Base-by-base conservation (phyloP, 2,888 invertebrate genomes). In the Lasiommata megera region DNA sequence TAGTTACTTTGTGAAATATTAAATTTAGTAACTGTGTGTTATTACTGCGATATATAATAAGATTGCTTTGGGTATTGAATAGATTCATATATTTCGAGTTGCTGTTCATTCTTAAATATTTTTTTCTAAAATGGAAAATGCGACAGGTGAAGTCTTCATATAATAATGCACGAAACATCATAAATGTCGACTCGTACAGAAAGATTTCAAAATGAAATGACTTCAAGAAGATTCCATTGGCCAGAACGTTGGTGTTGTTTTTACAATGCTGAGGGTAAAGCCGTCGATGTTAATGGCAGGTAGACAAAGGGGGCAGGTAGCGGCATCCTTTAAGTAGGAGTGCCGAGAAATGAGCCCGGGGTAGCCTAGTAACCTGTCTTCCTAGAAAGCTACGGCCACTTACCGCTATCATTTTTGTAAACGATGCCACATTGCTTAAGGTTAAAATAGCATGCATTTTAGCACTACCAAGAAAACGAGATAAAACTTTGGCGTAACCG, bases 361-460 rank as follows among this genome's bases (percentile, higher is more conserved):
- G 70, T 71, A 75, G 69, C 76, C 77, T 73, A 70, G 73, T 78
- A 71, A 73, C 74, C 73, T 65, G 69, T 63, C 69, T 82, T 82
- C 81, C 72, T 67, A 80, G 82, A 84, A 82, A 70, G 62, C 68
- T 65, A 54, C 64, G 66, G 54, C 68, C 67, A 62, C 58, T 65
- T 62, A 65, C 66, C 61, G 54, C 57, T 54, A 63, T 64, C 60
- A 63, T 54, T 58, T 60, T 61, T 55, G 58, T 52, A 59, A 62
- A 48, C 56, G 61, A 55, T 55, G 40, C 44, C 41, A 51, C 58
- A 58, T 55, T 52, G 18, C 31, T 54, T 41, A 31, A 36, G 52
- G 53, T 54, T 56, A 38, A 23, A 51, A 50, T 38, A 48, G 29
- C 31, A 29, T 40, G 18, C 41, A 46, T 52, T 38, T 12, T 43